A percentile compares a stretch with the other conserved stretches of the same genome.
These are phyloP conservation scores for Tryphoninae sp. DNA, from an alignment of 2,888 invertebrate genomes.

Conservation along the genomic window DNA sequence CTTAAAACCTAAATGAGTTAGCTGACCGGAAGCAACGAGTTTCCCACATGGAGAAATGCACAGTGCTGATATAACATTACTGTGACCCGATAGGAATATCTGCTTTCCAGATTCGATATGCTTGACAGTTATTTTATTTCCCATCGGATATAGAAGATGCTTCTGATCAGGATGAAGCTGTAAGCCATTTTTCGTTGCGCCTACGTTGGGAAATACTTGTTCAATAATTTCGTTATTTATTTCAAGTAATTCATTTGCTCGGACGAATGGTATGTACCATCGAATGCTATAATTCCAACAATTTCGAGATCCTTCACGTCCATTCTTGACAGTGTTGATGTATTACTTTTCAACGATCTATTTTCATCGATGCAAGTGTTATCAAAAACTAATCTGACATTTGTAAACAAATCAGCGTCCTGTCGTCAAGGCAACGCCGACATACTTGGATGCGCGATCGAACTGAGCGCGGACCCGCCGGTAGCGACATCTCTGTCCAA, in stretches of 20 bases:
- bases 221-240: constrained; percentile 32
- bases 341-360: not conserved
- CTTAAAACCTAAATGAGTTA: constrained; percentile 95
- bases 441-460: not conserved
- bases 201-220: constrained; percentile 62
- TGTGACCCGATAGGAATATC: constrained; percentile 90
- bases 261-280: constrained; percentile 83
- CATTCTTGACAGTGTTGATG: constrained; percentile 64
- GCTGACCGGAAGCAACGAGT: constrained; percentile 94
- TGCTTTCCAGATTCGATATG: constrained; percentile 88
- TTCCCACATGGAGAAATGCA: constrained; percentile 90
- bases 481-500: not conserved
- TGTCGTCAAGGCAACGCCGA: constrained; percentile 51
- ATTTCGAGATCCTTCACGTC: constrained; percentile 86
- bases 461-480: not conserved
- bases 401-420: constrained; percentile 48
- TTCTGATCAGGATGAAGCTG: constrained; percentile 88
- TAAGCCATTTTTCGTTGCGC: constrained; percentile 83
- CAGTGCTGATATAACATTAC: constrained; percentile 89
- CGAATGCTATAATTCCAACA: constrained; percentile 90
- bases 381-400: constrained; percentile 29
- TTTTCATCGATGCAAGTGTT: constrained; percentile 16
- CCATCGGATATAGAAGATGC: constrained; percentile 89
- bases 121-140: constrained; percentile 89
- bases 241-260: not conserved